phyloP scores from a whole-genome alignment of 1,140 invertebrate genomes.

The Sinella curviseta region DNA sequence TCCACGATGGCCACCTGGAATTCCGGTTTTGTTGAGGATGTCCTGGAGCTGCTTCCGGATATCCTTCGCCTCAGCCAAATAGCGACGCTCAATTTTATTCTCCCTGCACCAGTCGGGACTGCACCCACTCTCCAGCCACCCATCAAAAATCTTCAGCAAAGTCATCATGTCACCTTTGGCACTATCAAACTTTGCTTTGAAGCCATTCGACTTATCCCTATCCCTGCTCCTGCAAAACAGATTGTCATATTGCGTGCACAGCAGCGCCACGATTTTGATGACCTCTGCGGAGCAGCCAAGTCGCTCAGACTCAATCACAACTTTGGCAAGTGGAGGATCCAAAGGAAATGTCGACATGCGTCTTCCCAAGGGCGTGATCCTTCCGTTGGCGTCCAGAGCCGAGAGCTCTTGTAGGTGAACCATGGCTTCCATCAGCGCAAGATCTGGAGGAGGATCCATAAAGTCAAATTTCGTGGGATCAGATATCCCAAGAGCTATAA shows the following conservation, averaged over 20 bases:
- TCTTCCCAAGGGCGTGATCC: conserved; percentile 83
- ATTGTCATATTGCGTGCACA: conserved; percentile 13
- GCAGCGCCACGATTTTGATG: conserved; percentile 58
- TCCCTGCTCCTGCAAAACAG: conserved; percentile 97
- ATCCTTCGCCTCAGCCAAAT: conserved; percentile 18
- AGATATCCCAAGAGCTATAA: conserved; percentile 93
- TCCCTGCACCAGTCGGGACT: not conserved
- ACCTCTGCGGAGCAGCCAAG: conserved; percentile 88
- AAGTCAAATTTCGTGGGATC: conserved; percentile 97
- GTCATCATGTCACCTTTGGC: conserved; percentile 98
- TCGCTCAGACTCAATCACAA: conserved; percentile 90
- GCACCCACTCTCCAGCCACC: conserved; percentile 85
- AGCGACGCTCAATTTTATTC: not conserved
- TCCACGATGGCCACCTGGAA: no score
- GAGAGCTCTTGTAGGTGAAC: conserved; percentile 98
- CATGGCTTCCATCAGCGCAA: conserved; percentile 97
- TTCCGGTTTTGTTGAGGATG: not conserved
- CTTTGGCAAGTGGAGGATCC: conserved; percentile 97
- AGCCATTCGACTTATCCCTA: conserved; percentile 91
- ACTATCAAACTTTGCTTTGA: conserved; percentile 96
- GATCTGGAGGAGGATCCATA: conserved; percentile 97
- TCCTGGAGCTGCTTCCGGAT: conserved; percentile 11
- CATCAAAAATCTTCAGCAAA: conserved; percentile 92
- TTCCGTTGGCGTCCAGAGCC: conserved; percentile 87
- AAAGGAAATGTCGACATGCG: conserved; percentile 99